phyloP scores from a whole-genome alignment of 2,888 invertebrate species.

The Liopterus haemorrhoidalis region DNA sequence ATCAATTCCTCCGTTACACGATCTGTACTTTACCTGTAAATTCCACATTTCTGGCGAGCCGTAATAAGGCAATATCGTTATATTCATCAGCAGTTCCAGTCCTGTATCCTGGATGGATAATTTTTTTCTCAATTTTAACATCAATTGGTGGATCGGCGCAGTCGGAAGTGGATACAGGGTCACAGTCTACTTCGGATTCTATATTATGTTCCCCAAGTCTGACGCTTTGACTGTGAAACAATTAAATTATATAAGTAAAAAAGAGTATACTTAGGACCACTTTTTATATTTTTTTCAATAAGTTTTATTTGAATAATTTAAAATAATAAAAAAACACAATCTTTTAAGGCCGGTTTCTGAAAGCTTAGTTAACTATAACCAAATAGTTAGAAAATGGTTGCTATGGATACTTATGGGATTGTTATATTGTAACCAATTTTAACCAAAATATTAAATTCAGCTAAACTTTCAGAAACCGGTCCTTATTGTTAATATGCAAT shows the following conservation, averaged over 20 bases:
- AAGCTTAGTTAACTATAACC: too few relatives aligned
- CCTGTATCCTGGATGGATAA: constrained; percentile 55
- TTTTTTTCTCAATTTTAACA: constrained; percentile 51
- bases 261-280: constrained; percentile 32
- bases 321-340: too few relatives aligned
- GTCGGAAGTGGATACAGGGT: constrained; percentile 44
- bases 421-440: too few relatives aligned
- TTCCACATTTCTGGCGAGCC: constrained; percentile 45
- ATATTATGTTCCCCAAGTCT: constrained; percentile 64
- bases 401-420: too few relatives aligned
- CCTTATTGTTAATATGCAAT: too few relatives aligned
- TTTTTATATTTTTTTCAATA: background rate
- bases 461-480: too few relatives aligned
- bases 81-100: constrained; percentile 49
- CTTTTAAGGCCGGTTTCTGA: too few relatives aligned
- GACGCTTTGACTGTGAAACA: constrained; percentile 47
- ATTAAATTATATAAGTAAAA: constrained; percentile 15
- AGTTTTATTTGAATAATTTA: constrained; percentile 5
- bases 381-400: too few relatives aligned
- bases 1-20: background rate
- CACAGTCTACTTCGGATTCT: constrained; percentile 56
- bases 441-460: too few relatives aligned
- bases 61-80: constrained; percentile 55
- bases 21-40: constrained; percentile 46
- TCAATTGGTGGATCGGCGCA: constrained; percentile 54